These are phyloP conservation scores for Parazoanthus atlanticus DNA, from an alignment of 92 coral and sea anemone species.

Conservation along the genomic window DNA sequence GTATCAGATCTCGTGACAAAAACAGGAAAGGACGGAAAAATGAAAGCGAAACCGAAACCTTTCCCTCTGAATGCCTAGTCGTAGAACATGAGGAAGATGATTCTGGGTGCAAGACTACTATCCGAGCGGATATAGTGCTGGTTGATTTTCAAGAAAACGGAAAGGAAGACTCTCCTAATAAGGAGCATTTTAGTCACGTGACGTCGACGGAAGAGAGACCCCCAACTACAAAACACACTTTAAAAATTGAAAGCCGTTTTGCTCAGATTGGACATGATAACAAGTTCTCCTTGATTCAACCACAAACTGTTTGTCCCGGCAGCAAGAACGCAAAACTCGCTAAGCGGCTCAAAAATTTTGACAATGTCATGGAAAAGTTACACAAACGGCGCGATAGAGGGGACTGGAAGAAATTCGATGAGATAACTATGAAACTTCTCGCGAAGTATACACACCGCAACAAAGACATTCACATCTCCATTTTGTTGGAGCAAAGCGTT, in stretches of 20 bases:
- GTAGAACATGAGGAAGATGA: not conserved
- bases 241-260: not conserved
- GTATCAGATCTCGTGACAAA: not conserved
- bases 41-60: not conserved
- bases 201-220: not conserved
- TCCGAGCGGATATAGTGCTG: not conserved
- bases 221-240: no score
- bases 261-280: constrained; percentile 24
- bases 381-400: constrained; percentile 29
- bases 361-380: not conserved
- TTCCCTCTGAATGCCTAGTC: not conserved
- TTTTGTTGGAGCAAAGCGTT: constrained; percentile 29
- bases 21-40: constrained; percentile 3
- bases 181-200: not conserved
- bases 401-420: constrained; percentile 15
- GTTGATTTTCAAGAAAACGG: not conserved
- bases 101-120: not conserved
- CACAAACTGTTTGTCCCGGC: not conserved
- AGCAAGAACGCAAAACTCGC: constrained; percentile 30
- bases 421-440: constrained; percentile 8
- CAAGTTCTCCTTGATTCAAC: not conserved
- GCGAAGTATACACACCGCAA: not conserved
- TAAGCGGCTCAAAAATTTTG: constrained; percentile 21
- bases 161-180: not conserved
- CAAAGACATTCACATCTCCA: constrained; percentile 9